Base-by-base conservation (phyloP, 2,888 invertebrate genomes). In the Itoplectis maculator region DNA sequence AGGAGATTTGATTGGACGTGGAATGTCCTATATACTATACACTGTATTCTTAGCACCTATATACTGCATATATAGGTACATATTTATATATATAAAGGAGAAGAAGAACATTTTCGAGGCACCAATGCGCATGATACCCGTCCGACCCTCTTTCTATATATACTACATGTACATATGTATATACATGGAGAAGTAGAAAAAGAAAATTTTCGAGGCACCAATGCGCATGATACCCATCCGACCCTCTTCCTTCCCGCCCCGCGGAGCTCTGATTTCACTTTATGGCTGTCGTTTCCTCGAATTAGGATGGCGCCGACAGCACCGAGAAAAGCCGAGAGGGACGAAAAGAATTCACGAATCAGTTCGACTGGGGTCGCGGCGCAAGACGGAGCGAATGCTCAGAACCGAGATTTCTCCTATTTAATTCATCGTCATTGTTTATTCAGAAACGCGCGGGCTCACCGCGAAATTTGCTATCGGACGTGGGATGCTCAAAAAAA, bases 271-370 rank as follows among this genome's bases (percentile, higher is more conserved):
- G 84, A 85, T 85, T 85, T 81, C 84, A 69, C 74, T 85, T 85
- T 85, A 85, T 85, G 68, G 84, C 81, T 66, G 81, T 85, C 84
- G 81, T 85, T 85, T 81, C 81, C 79, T 79, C 84, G 84, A 85
- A 85, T 85, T 85, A 85, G 83, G 80, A 85, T 79, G 79, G 76
- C 76, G 75, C 75, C 80, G 49, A 40, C 49, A 49, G n/a, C n/a
- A n/a, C n/a, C 68, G 29, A 5, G 29, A 29, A 29, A 78, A 59
- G 56, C 63, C 65, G 69, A 5, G 63, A 70, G 69, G 78, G 49
- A 82, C 74, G 74, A 70, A 81, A 74, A 82, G 78, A 77, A 78
- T 78, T 78, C 74, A 29, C 63, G 69, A 82, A 82, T 78, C 73
- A 73, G 73, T 54, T 23, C 78, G 63, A 47, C 65, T 56, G 54